phyloP scores from a whole-genome alignment of 2,797 vertebrate genomes.

The Calcarius lapponicus region DNA sequence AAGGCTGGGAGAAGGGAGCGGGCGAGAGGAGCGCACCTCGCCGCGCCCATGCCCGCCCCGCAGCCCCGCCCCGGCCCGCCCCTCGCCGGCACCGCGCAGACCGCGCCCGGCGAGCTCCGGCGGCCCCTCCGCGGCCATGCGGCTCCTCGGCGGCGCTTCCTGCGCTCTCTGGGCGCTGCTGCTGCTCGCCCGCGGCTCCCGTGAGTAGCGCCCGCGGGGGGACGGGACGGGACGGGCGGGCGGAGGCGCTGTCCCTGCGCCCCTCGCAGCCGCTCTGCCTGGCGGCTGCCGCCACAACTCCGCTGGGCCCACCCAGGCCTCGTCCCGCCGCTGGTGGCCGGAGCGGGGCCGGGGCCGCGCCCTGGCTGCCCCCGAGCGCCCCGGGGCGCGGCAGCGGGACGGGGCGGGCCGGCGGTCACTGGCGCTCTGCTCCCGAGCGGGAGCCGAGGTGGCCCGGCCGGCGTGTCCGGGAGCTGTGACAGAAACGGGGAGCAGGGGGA shows the following conservation, averaged over 20 bases:
- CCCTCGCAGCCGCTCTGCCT: not conserved
- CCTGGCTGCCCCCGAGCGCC: not conserved
- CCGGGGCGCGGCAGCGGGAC: not conserved
- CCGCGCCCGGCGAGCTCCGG: not conserved
- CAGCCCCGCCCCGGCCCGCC: not conserved
- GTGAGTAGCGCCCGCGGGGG: not conserved
- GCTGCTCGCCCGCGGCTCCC: not conserved
- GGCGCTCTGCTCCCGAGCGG: not conserved
- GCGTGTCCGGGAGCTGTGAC: not conserved
- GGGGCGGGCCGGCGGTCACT: not conserved
- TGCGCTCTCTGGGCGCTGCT: not conserved
- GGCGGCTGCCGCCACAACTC: not conserved
- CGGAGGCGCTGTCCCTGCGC: not conserved
- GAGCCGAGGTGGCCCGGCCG: not conserved
- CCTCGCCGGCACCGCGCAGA: not conserved
- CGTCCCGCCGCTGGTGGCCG: not conserved
- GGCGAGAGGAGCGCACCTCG: fast-evolving
- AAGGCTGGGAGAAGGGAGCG: fast-evolving
- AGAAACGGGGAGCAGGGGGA: not conserved
- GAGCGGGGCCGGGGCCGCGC: not conserved
- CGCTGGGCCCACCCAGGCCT: not conserved
- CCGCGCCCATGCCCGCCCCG: not conserved
- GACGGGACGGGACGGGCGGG: not conserved
- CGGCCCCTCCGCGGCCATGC: not conserved
- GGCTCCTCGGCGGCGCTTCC: not conserved